These are phyloP conservation scores for human (Homo sapiens) DNA, from an alignment of 2,113 vertebrate genomes.

Conservation along the genomic window DNA sequence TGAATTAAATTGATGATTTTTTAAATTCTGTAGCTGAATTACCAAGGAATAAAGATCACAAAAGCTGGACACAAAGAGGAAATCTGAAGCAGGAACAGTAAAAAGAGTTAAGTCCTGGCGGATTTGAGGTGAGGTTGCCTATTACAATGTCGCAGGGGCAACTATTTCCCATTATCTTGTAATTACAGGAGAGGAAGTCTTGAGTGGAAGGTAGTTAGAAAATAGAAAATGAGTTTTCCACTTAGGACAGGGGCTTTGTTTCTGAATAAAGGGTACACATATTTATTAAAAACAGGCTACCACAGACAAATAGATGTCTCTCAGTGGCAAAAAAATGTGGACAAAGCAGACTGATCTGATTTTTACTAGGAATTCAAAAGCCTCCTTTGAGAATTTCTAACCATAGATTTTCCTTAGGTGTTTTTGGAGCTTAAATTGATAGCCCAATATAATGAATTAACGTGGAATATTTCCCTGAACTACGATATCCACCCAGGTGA, in stretches of 20 bases:
- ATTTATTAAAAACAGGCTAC: background rate
- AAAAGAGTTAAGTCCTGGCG: background rate
- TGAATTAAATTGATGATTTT: background rate
- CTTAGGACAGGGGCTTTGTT: too few relatives aligned
- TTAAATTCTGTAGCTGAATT: background rate
- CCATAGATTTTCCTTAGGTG: background rate
- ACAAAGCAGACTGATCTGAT: background rate
- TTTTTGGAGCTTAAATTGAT: background rate
- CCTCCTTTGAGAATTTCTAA: background rate
- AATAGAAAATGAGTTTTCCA: background rate
- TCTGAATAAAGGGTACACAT: background rate
- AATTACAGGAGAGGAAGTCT: background rate
- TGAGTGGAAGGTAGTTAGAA: background rate
- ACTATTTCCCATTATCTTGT: background rate
- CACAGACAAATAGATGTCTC: background rate
- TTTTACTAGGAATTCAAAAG: background rate
- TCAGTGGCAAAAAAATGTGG: background rate
- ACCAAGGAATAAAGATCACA: background rate
- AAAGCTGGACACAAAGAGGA: background rate
- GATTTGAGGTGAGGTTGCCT: background rate
- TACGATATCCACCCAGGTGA: rapidly evolving
- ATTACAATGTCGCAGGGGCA: background rate
- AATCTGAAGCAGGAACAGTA: background rate
- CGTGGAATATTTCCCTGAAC: background rate
- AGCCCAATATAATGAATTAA: background rate